Evolutionary conservation across 2,888 invertebrate species (phyloP), one percentile per base, ranked within the genome.

Genomic region (Uropetala carovei): DNA sequence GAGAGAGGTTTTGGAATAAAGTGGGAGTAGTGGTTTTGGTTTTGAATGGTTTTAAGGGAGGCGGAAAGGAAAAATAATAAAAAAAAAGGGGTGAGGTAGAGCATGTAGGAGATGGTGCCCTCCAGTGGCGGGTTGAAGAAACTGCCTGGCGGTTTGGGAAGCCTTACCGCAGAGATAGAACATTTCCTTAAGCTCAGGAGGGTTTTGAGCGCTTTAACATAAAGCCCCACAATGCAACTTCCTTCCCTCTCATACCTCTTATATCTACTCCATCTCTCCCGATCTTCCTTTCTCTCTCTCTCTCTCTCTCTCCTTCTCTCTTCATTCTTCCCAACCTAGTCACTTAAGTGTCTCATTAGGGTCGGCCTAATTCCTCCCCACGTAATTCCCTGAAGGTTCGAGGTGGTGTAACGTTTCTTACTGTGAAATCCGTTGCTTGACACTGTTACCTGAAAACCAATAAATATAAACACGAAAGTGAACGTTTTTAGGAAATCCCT

Each of bases 281-380:
- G 11, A 14, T 27, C 86, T 58, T 22, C 85, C 85, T 43, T 30
- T 82, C 30, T 27, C 14, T 58, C 58, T 22, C 14, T 60, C 86
- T 60, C 27, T 82, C 30, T 27, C 14, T 58, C 58, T 22, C 14
- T 60, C 86, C n/a, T 60, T 14, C 86, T 22, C 75, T 27, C 43
- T 43, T 43, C 43, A 43, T 43, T 27, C 30, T 60, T 30, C 18
- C 43, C 27, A 43, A 60, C 64, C 18, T 43, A 89, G 89, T 89
- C 64, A 64, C 89, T 89, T 89, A 89, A 89, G 64, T 89, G 89
- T 64, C 64, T 64, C 89, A 68, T 89, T 89, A 89, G 89, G 89
- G 89, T 89, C 64, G 89, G 60, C 89, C 89, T 64, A 68, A 89
- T 89, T 89, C 64, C 89, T 89, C 59, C 60, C 64, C 64, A 64